Evolutionary conservation across 1,140 invertebrate species (phyloP).

Genomic region (Antheraea mylitta): DNA sequence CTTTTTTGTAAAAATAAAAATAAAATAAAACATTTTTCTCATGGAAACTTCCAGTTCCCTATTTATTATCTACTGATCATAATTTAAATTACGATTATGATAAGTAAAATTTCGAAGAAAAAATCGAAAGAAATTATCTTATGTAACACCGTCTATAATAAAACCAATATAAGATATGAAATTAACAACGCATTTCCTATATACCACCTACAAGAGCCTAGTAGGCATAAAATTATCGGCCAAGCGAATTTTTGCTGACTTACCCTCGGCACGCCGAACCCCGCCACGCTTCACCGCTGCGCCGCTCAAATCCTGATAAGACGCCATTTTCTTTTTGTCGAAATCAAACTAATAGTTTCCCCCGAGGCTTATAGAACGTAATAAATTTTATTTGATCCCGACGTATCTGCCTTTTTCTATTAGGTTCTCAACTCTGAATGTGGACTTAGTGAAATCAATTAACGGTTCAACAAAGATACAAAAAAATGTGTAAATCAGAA

Average conservation of each 20-base stretch:
- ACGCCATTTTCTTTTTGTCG: slow-evolving; percentile 45
- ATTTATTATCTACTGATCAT: too few species aligned
- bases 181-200: slow-evolving; percentile 1
- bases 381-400: slow-evolving; percentile 55
- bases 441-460: neutral
- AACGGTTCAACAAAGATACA: neutral
- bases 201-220: slow-evolving; percentile 1
- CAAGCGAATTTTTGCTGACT: slow-evolving; percentile 26
- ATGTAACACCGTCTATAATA: neutral
- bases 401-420: slow-evolving; percentile 51
- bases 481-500: neutral
- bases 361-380: slow-evolving; percentile 43
- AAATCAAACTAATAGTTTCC: slow-evolving; percentile 53
- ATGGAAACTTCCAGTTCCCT: too few species aligned
- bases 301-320: slow-evolving; percentile 32
- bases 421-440: slow-evolving; percentile 20
- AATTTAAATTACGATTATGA: too few species aligned
- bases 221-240: slow-evolving; percentile 19
- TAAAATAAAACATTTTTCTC: too few species aligned
- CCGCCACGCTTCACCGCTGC: neutral
- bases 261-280: slow-evolving; percentile 2
- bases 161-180: neutral
- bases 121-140: too few species aligned
- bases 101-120: too few species aligned
- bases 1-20: too few species aligned